These are phyloP conservation scores for Platerodrilus igneus DNA, from an alignment of 2,888 invertebrate species.

Conservation along the genomic window DNA sequence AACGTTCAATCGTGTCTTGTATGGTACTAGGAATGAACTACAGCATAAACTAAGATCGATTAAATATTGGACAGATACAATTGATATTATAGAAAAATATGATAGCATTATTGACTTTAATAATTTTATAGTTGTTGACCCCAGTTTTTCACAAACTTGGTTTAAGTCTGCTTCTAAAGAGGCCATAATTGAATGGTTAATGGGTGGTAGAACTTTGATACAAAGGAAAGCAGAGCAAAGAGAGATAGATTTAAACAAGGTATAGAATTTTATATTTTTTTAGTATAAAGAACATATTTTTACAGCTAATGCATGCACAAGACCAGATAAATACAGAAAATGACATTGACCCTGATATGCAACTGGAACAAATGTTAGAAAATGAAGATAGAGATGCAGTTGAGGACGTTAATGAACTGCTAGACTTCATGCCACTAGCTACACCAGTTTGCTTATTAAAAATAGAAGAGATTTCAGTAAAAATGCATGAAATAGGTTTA, in stretches of 20 bases:
- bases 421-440: too few species aligned
- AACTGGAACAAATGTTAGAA: constrained; percentile 1
- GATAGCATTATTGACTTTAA: constrained; percentile 38
- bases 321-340: not conserved
- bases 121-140: constrained; percentile 28
- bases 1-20: constrained; percentile 2
- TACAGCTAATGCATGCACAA: too few species aligned
- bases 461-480: too few species aligned
- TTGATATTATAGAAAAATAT: constrained; percentile 38
- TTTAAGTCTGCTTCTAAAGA: constrained; percentile 26
- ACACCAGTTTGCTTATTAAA: too few species aligned
- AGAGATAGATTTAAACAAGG: too few species aligned
- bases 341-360: too few species aligned
- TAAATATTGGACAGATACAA: constrained; percentile 3
- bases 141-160: constrained; percentile 44
- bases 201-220: constrained; percentile 17
- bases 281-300: not conserved
- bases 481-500: not conserved
- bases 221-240: too few species aligned
- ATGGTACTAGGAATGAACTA: not conserved
- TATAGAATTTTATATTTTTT: too few species aligned
- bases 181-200: constrained; percentile 32
- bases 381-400: not conserved
- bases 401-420: too few species aligned
- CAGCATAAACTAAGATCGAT: constrained; percentile 5